Percentiles rank a stretch among this genome's conserved stretches.
Conservation (phyloP, 2,113 vertebrate species). For the Brevimyrus niger region DNA sequence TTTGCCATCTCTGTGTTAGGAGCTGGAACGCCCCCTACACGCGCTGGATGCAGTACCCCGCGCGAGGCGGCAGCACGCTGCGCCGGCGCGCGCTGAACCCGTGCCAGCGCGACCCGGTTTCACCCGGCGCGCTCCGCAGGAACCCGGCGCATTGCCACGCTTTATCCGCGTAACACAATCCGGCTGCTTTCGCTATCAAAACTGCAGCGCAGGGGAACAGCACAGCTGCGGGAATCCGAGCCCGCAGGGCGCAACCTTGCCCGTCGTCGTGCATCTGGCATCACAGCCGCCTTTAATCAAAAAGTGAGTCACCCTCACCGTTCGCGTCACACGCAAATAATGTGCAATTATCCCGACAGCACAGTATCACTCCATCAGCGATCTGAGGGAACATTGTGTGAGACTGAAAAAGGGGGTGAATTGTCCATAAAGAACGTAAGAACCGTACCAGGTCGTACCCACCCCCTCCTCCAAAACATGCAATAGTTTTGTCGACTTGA, state of each 20-base stretch:
- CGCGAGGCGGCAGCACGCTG: background rate
- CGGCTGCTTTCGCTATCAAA: slow-evolving; percentile 20
- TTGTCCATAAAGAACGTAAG: background rate
- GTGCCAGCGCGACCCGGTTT: slow-evolving; percentile 37
- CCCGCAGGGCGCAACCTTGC: background rate
- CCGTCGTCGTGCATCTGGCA: background rate
- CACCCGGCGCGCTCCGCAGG: slow-evolving; percentile 30
- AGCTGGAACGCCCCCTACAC: background rate
- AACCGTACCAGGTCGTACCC: background rate
- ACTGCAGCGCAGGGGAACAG: background rate
- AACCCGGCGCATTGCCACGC: slow-evolving; percentile 27
- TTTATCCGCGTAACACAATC: slow-evolving; percentile 56
- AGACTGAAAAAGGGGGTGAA: background rate
- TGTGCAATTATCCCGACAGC: slow-evolving; percentile 2
- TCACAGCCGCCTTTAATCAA: background rate
- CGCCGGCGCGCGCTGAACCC: slow-evolving; percentile 21
- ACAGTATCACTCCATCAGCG: background rate
- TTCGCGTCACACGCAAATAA: background rate
- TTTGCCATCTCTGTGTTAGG: background rate
- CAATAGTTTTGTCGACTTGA: slow-evolving; percentile 4
- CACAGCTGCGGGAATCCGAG: slow-evolving; percentile 9
- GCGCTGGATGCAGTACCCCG: background rate
- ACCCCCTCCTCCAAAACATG: background rate
- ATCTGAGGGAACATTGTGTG: background rate
- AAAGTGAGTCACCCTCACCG: background rate